These are phyloP conservation scores for Rhabdophis nuchalis DNA, from an alignment of 2,797 vertebrate genomes.

Conservation along the genomic window DNA sequence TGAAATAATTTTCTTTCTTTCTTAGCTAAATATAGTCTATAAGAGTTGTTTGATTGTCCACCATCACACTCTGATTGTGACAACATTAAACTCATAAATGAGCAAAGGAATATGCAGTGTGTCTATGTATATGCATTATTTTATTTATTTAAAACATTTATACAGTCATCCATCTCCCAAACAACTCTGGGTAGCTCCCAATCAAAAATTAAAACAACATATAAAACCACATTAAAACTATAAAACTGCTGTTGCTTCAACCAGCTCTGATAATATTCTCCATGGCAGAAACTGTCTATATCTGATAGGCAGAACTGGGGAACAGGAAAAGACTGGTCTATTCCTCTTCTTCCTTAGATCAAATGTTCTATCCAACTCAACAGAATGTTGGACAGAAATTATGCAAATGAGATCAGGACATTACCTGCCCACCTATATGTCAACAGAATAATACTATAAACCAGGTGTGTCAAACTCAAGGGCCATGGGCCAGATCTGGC, in stretches of 20 bases:
- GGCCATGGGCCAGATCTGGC: too few relatives aligned
- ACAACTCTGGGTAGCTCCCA: neutral
- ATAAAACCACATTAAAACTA: neutral
- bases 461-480: too few relatives aligned
- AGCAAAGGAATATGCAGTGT: neutral
- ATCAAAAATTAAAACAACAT: neutral
- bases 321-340: neutral
- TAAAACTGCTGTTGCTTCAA: neutral
- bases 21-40: neutral
- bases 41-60: neutral
- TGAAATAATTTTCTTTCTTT: neutral
- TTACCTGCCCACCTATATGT: neutral
- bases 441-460: neutral
- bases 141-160: neutral
- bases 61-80: neutral
- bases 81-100: neutral
- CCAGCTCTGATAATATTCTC: neutral
- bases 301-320: neutral
- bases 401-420: neutral
- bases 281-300: neutral
- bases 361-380: neutral
- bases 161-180: neutral
- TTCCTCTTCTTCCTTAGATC: neutral
- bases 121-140: neutral
- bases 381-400: neutral